Base-by-base conservation (phyloP, 2,113 vertebrate species). In the Oryzias melastigma region DNA sequence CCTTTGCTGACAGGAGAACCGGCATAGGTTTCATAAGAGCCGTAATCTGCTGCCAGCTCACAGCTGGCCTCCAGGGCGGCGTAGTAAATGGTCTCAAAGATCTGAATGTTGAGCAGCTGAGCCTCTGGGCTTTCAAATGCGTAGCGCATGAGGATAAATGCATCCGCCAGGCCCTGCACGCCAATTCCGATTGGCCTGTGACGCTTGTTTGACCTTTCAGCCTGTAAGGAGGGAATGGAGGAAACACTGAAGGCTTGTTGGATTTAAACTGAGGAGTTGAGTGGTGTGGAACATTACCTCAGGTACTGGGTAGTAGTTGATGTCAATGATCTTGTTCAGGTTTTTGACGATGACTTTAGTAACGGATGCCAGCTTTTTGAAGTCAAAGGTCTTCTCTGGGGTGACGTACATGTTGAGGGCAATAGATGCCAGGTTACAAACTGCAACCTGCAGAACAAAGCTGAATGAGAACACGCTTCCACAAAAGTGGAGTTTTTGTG, bases 391-490 rank as follows among this genome's bases (percentile, higher is more conserved):
- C 59, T 85, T 93, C 50, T 98, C 95, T 0, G 93, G 44, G 1
- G 95, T 96, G 65, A 98, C 95, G 0, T 95, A 99, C 96, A 99
- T 97, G 85, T 98, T 99, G 54, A 99, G 87, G n/a, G 95, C 96
- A 0, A 99, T 75, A 17, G 95, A 98, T 49, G 97, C 96, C 89
- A 99, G 84, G 66, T 99, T 99, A 83, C 97, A 99, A 27, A 99
- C 97, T 0, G 96, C 95, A 54, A 99, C 93, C 97, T 99, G 52
- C 29, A 67, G 7, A 55, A 43, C 7, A 57, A 52, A 54, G 0
- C 2, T 27, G 19, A 22, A 42, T 58, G 7, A 54, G 49, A 64
- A 59, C 7, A n/a, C 24, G 15, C 45, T 1, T n/a, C 35, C 7
- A 16, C 20, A 10, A 50, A 22, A 17, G 25, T 10, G 16, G 8